Evolutionary conservation across 2,113 vertebrate genomes (phyloP).

Genomic region (Paradisaea rubra): DNA sequence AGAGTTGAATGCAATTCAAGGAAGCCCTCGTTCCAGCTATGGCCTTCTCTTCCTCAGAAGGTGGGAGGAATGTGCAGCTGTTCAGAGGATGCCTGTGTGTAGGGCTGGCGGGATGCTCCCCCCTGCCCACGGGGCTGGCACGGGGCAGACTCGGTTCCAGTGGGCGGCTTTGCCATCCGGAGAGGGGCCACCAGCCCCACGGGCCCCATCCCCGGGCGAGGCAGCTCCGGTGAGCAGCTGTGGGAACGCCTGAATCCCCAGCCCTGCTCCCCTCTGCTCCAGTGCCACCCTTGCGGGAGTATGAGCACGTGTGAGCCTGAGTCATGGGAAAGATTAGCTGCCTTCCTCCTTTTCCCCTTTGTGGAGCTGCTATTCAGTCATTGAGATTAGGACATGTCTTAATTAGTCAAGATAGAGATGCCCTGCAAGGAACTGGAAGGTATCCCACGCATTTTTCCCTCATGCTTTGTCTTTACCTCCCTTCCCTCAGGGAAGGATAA

Average conservation of each 20-base stretch:
- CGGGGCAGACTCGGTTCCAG: rapidly evolving
- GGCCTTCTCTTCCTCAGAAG: neutral
- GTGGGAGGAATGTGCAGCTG: neutral
- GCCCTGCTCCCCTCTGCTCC: neutral
- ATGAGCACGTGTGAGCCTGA: neutral
- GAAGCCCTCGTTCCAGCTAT: neutral
- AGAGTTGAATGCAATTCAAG: neutral
- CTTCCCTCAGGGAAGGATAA: neutral
- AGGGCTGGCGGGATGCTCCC: neutral
- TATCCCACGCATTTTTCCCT: constrained; percentile 54
- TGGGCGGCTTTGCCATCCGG: neutral
- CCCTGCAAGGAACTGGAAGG: neutral
- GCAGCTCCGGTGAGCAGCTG: rapidly evolving
- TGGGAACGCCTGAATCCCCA: neutral
- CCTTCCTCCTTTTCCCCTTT: constrained; percentile 29
- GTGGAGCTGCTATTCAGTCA: constrained; percentile 19
- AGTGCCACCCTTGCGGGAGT: neutral
- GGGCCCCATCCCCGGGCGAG: rapidly evolving
- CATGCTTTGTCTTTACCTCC: neutral
- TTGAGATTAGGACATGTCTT: constrained; percentile 46
- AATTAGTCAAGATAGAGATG: constrained; percentile 52
- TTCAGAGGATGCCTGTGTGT: neutral
- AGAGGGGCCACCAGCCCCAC: neutral
- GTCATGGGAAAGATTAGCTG: constrained; percentile 56
- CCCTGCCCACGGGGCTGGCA: neutral